Percentiles rank a stretch among this genome's conserved stretches.
Conservation (phyloP, 2,888 invertebrate genomes). For the Alloscopus bannaensis region DNA sequence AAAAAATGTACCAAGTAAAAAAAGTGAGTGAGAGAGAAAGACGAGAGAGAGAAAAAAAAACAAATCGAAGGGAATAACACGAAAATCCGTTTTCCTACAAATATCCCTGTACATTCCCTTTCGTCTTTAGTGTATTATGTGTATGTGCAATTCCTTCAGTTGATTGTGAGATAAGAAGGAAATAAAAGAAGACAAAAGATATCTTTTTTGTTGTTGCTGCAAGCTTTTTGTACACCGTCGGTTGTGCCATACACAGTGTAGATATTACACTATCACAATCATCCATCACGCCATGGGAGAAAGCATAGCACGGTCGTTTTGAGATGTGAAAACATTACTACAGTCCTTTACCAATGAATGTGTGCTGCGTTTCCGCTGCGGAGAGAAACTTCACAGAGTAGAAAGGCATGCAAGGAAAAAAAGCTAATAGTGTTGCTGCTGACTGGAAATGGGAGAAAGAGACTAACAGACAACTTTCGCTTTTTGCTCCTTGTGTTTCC, state of each 20-base stretch:
- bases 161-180: constrained; percentile 13
- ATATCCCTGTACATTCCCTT: background rate
- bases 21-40: background rate
- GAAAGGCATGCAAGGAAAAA: background rate
- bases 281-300: constrained; percentile 28
- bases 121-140: background rate
- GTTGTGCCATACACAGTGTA: background rate
- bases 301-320: background rate
- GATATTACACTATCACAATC: constrained; percentile 1
- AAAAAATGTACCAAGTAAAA: background rate
- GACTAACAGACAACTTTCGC: background rate
- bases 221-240: background rate
- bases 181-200: constrained; percentile 6
- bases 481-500: too few relatives aligned
- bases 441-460: background rate
- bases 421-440: background rate
- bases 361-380: too few relatives aligned
- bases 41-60: constrained; percentile 7
- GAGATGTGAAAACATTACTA: background rate
- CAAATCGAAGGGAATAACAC: constrained; percentile 18
- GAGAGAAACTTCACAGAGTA: background rate
- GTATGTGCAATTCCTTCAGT: constrained; percentile 7
- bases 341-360: background rate
- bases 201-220: constrained; percentile 1
- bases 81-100: constrained; percentile 12